Base-by-base conservation (phyloP, 2,113 vertebrate genomes). In the Hiodon alosoides region DNA sequence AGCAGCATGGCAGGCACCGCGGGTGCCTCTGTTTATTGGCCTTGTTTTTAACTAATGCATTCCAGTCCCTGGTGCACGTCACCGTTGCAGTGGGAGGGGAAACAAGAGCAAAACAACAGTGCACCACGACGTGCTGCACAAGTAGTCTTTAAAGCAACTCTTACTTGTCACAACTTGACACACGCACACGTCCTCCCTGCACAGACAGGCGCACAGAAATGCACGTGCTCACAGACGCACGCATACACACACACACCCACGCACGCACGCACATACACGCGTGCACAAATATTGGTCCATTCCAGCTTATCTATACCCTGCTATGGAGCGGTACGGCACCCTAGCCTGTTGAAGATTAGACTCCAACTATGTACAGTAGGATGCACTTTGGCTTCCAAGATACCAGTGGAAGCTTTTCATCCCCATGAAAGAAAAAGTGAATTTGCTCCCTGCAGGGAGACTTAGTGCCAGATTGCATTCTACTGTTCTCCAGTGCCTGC, bases 371-470 rank as follows among this genome's bases (percentile, higher is more conserved):
- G 64, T 61, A 67, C 70, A 61, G 55, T 69, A 68, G 65, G 62
- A 14, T 11, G 52, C 58, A 74, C 59, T 52, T 57, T 17, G 48
- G 71, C 58, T 57, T 50, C 59, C 50, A 9, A 50, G 60, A 68
- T 74, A 48, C 17, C 31, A 57, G 31, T n/a, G 4, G 52, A 66
- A 52, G 72, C 50, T n/a, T 64, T 5, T 50, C 59, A 16, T 69
- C 52, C 54, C 46, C 10, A n/a, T n/a, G 14, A 4, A 47, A 47
- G 47, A 61, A 58, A 51, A 16, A 71, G 60, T 58, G 55, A 66
- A 61, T 74, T 74, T 13, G 31, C 57, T 74, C 76, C 71, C 76
- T 69, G 66, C 66, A 67, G 76, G 66, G 66, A 48, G 71, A 55
- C 71, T 74, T 55, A 71, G 50, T 47, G 66, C 59, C 71, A 69